phyloP scores from a whole-genome alignment of 2,113 vertebrate species.

The Cervus canadensis region DNA sequence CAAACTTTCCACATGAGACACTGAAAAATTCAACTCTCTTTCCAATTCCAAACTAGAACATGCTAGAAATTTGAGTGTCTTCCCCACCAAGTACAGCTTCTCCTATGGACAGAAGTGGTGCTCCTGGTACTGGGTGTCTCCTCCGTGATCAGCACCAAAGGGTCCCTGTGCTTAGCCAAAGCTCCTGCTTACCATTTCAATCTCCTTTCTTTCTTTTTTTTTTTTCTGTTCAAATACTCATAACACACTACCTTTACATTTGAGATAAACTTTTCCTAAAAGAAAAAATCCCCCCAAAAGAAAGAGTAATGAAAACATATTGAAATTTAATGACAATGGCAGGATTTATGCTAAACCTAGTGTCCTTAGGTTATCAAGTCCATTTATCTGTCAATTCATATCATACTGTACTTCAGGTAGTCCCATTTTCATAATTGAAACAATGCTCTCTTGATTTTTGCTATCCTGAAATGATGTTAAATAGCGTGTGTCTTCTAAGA shows the following conservation, averaged over 20 bases:
- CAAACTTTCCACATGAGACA: conserved; percentile 22
- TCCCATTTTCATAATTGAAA: background rate
- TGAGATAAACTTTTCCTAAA: conserved; percentile 61
- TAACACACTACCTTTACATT: conserved; percentile 32
- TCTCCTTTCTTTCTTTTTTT: conserved; percentile 11
- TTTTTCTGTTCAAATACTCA: conserved; percentile 41
- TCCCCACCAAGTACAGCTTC: conserved; percentile 59
- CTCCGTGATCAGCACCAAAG: background rate
- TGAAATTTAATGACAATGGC: background rate
- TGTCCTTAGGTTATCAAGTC: background rate
- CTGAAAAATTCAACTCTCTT: conserved; percentile 51
- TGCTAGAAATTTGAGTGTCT: conserved; percentile 37
- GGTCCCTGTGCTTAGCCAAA: background rate
- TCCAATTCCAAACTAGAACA: conserved; percentile 66
- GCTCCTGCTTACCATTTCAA: conserved; percentile 23
- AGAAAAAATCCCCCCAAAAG: conserved; percentile 47
- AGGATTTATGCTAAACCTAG: background rate
- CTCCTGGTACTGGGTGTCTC: conserved; percentile 40
- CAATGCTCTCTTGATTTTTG: background rate
- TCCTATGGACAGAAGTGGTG: conserved; percentile 69
- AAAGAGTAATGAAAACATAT: conserved; percentile 14
- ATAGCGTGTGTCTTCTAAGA: conserved; percentile 7
- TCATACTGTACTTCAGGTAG: background rate
- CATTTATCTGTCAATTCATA: background rate
- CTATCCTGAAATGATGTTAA: conserved; percentile 30